Conservation (phyloP, 2,888 invertebrate species). For the Tortrix viridana region DNA sequence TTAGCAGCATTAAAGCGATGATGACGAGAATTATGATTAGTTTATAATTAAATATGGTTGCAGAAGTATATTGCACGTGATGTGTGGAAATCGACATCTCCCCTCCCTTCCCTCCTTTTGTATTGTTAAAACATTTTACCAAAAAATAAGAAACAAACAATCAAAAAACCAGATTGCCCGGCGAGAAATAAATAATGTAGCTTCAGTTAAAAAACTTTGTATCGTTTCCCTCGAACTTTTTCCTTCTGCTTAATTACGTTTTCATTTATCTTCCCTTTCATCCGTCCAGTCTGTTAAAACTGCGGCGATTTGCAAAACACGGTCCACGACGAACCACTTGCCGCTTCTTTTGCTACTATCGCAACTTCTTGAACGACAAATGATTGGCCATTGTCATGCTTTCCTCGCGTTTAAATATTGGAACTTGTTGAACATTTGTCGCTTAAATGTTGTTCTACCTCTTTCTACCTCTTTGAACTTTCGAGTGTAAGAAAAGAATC, state of each 20-base stretch:
- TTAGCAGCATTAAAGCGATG: too few species aligned
- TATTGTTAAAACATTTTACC: background rate
- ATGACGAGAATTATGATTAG: too few species aligned
- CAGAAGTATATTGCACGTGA: too few species aligned
- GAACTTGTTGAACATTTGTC: background rate
- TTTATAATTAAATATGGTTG: too few species aligned
- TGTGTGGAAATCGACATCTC: too few species aligned
- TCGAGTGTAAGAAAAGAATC: too few species aligned
- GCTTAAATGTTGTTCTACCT: too few species aligned
- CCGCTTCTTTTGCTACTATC: constrained; percentile 1
- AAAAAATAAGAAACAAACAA: constrained; percentile 50
- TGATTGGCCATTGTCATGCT: background rate
- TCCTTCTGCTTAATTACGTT: constrained; percentile 77
- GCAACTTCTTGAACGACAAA: constrained; percentile 2
- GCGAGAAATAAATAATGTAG: constrained; percentile 72
- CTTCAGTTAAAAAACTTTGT: constrained; percentile 68
- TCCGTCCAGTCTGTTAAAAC: constrained; percentile 52
- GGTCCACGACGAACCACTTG: constrained; percentile 43
- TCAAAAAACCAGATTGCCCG: constrained; percentile 67
- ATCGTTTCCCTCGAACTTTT: constrained; percentile 71
- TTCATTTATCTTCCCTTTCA: constrained; percentile 75
- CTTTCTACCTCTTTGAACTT: too few species aligned
- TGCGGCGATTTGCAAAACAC: constrained; percentile 48
- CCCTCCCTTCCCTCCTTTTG: background rate
- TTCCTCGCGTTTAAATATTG: background rate